Conservation (phyloP, 2,113 vertebrate genomes). For the Brienomyrus longianalis region DNA sequence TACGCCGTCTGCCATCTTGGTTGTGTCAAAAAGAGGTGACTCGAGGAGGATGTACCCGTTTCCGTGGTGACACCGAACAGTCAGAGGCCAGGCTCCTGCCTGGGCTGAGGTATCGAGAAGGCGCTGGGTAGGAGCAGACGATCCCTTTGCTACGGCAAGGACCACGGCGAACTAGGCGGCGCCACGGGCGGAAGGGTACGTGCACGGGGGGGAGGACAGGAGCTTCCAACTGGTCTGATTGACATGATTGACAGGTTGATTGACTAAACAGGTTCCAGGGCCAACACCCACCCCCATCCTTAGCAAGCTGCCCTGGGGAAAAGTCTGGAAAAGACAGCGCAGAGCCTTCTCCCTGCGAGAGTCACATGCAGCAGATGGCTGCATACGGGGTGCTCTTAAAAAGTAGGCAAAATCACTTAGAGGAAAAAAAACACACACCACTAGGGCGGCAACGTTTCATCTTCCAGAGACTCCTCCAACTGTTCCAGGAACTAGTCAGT, state of each 20-base stretch:
- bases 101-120: conserved; percentile 8
- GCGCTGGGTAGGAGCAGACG: not conserved
- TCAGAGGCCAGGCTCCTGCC: conserved; percentile 24
- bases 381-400: not conserved
- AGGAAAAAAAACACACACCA: not conserved
- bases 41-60: conserved; percentile 10
- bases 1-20: not conserved
- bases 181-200: not conserved
- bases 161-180: not conserved
- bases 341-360: conserved; percentile 20
- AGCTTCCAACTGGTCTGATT: conserved; percentile 15
- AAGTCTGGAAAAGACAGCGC: not conserved
- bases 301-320: not conserved
- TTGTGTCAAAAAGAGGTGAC: not conserved
- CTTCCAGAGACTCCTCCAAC: not conserved
- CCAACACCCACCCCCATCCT: conserved; percentile 9
- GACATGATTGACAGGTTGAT: conserved; percentile 23
- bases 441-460: not conserved
- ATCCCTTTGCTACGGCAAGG: not conserved
- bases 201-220: not conserved
- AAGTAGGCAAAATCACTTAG: not conserved
- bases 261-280: conserved; percentile 18
- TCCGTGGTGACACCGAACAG: conserved; percentile 21
- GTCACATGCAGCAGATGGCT: not conserved
- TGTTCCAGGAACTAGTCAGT: not conserved